Conservation (phyloP, 2,113 vertebrate species). For the Taxidea taxus region DNA sequence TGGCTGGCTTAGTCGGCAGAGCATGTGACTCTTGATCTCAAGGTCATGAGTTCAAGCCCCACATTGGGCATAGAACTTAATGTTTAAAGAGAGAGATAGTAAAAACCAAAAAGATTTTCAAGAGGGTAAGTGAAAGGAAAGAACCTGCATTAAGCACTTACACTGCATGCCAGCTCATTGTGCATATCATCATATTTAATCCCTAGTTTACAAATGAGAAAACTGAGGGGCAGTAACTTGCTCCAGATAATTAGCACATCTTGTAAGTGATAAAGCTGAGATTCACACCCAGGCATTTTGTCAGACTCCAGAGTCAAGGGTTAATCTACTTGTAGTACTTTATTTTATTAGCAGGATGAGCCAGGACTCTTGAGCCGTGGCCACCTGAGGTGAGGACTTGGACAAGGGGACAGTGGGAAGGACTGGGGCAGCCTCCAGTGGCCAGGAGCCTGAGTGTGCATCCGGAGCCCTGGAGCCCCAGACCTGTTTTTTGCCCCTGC, state of each 20-base stretch:
- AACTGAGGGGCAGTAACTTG: background rate
- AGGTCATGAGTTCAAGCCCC: background rate
- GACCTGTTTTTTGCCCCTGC: background rate
- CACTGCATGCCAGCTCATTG: background rate
- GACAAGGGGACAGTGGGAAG: background rate
- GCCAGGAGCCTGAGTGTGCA: background rate
- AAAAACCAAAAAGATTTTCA: background rate
- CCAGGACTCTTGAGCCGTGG: background rate
- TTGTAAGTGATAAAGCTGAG: background rate
- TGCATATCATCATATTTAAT: background rate
- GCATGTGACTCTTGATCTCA: background rate
- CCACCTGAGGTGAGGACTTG: background rate
- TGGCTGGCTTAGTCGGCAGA: background rate
- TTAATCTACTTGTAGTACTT: background rate
- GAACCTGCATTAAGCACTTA: background rate
- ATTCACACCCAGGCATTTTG: background rate
- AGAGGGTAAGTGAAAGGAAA: background rate
- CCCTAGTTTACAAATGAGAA: background rate
- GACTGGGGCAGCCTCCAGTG: background rate
- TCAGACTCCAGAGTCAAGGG: background rate
- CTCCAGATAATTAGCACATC: background rate
- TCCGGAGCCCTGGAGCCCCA: background rate
- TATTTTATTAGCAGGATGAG: background rate
- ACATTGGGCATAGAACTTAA: background rate
- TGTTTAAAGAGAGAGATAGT: background rate